Conservation (phyloP, 2,888 invertebrate species). For the Eurytoma californica region DNA sequence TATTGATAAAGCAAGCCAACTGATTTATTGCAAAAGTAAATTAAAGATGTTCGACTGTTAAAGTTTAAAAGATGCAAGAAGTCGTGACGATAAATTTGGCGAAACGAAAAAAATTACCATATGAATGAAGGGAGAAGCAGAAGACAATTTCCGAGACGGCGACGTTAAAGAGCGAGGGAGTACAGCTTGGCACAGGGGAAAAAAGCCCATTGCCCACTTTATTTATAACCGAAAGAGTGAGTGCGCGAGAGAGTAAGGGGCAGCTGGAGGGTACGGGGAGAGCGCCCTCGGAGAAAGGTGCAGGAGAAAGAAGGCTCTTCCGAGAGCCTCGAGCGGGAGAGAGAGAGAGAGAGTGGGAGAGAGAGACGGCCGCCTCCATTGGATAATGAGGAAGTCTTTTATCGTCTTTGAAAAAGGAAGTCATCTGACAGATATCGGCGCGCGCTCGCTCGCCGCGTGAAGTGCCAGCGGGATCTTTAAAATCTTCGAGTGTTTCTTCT, state of each 20-base stretch:
- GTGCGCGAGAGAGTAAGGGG: slow-evolving; percentile 15
- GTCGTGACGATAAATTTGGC: no score
- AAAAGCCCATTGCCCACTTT: slow-evolving; percentile 27
- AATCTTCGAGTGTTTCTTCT: slow-evolving; percentile 50
- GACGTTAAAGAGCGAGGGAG: no score
- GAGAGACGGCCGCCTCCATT: slow-evolving; percentile 51
- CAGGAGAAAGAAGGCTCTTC: slow-evolving; percentile 18
- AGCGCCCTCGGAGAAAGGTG: slow-evolving; percentile 36
- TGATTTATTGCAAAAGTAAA: no score
- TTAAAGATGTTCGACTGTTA: no score
- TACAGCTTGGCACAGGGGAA: not conserved
- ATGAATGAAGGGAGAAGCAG: no score
- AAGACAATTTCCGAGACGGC: no score
- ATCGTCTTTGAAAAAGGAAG: slow-evolving; percentile 59
- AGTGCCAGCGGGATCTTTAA: slow-evolving; percentile 53
- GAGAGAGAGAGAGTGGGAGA: slow-evolving; percentile 19
- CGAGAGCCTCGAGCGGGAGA: not conserved
- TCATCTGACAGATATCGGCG: slow-evolving; percentile 53
- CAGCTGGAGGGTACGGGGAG: slow-evolving; percentile 40
- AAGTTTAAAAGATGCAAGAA: no score
- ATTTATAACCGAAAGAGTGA: slow-evolving; percentile 56
- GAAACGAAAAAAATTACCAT: no score
- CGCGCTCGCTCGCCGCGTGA: slow-evolving; percentile 29
- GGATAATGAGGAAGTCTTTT: slow-evolving; percentile 67
- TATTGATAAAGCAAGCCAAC: no score